Conservation (phyloP, 2,797 vertebrate species). For the Dendrocincla fuliginosa region DNA sequence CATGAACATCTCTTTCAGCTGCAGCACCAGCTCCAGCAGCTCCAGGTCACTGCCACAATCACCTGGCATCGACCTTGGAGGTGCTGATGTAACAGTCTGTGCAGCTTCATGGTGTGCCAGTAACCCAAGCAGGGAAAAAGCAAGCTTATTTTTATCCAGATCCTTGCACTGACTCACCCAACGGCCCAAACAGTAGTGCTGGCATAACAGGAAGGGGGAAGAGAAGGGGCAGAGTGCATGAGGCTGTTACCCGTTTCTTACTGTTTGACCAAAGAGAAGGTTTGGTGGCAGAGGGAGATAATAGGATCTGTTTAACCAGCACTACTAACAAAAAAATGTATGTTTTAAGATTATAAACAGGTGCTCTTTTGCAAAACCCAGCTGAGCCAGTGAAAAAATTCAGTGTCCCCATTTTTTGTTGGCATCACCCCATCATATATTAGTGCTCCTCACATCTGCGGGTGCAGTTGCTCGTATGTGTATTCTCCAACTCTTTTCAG, state of each 20-base stretch:
- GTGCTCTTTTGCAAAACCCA: not conserved
- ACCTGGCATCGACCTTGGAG: not conserved
- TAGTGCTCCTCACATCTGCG: not conserved
- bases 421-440: not conserved
- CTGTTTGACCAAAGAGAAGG: not conserved
- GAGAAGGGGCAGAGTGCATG: not conserved
- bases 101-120: not conserved
- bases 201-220: conserved; percentile 61
- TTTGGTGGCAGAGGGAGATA: not conserved
- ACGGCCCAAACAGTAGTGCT: conserved; percentile 29
- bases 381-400: not conserved
- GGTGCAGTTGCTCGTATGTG: not conserved
- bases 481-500: not conserved
- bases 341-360: not conserved
- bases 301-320: not conserved
- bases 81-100: not conserved
- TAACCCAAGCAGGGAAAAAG: not conserved
- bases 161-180: conserved; percentile 57
- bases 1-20: not conserved
- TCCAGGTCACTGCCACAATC: not conserved
- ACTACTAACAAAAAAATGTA: not conserved
- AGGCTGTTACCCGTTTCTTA: not conserved
- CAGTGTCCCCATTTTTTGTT: not conserved
- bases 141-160: conserved; percentile 44
- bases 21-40: not conserved